phyloP scores from a whole-genome alignment of 2,113 vertebrate species.

The Girardinichthys multiradiatus region DNA sequence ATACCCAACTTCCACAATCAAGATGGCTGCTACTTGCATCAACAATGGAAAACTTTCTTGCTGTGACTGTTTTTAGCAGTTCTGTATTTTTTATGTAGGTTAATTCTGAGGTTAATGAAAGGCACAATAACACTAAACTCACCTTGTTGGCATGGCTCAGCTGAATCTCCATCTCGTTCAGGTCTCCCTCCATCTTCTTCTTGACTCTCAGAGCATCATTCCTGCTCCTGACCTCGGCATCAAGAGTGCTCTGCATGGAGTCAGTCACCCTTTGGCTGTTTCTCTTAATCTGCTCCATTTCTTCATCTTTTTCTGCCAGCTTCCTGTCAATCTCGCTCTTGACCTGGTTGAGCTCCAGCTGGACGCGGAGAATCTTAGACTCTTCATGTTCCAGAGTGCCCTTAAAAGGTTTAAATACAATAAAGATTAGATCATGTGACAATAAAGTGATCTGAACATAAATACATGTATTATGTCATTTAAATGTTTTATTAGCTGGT shows the following conservation, averaged over 20 bases:
- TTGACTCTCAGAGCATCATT: slow-evolving; percentile 79
- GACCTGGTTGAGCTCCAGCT: slow-evolving; percentile 86
- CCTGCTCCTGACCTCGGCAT: slow-evolving; percentile 83
- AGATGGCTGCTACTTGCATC: no score
- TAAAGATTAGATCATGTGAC: no score
- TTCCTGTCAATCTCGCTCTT: slow-evolving; percentile 88
- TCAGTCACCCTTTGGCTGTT: slow-evolving; percentile 85
- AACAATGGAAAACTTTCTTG: no score
- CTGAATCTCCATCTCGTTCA: slow-evolving; percentile 82
- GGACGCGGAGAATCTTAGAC: slow-evolving; percentile 77
- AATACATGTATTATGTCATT: no score
- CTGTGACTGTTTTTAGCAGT: no score
- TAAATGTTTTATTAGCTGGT: no score
- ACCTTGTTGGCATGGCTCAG: slow-evolving; percentile 82
- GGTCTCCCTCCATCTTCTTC: slow-evolving; percentile 82
- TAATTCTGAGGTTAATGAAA: no score
- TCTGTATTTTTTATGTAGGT: no score
- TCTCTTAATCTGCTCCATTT: slow-evolving; percentile 88
- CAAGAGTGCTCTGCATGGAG: slow-evolving; percentile 85
- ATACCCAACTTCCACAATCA: no score
- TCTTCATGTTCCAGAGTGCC: slow-evolving; percentile 78
- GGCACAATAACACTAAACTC: no score
- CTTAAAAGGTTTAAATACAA: slow-evolving; percentile 21
- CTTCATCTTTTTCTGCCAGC: slow-evolving; percentile 88
- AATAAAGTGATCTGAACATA: no score